phyloP scores from a whole-genome alignment of 2,113 vertebrate genomes.

The Amphiprion ocellaris region DNA sequence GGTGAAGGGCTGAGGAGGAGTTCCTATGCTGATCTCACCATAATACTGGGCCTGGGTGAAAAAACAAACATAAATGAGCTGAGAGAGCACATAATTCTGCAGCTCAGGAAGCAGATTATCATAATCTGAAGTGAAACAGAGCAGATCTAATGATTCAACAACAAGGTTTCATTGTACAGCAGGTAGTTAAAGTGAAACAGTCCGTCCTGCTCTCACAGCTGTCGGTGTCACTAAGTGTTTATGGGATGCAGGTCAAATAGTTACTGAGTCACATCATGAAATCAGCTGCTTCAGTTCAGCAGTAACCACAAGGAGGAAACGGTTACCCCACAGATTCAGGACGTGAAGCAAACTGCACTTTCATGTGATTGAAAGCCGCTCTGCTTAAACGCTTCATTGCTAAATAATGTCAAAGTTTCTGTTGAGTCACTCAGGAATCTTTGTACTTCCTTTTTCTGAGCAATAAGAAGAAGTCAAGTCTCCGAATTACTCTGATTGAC shows the following conservation, averaged over 20 bases:
- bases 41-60: conserved; percentile 93
- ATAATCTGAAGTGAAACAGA: background rate
- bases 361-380: conserved; percentile 7
- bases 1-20: conserved; percentile 90
- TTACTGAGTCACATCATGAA: background rate
- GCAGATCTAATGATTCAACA: background rate
- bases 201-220: background rate
- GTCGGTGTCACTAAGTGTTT: background rate
- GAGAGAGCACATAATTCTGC: background rate
- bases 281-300: background rate
- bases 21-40: conserved; percentile 90
- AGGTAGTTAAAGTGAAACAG: background rate
- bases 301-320: background rate
- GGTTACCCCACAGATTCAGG: background rate
- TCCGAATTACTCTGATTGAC: background rate
- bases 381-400: background rate
- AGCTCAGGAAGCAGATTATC: background rate
- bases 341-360: background rate
- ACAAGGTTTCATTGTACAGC: background rate
- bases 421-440: background rate
- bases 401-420: background rate
- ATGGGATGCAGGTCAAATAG: conserved; percentile 8
- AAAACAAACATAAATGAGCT: background rate
- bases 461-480: background rate
- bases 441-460: background rate